Evolutionary conservation across 2,113 vertebrate species (phyloP), one percentile per base, ranked within the genome.

Genomic region (Jacana jacana): DNA sequence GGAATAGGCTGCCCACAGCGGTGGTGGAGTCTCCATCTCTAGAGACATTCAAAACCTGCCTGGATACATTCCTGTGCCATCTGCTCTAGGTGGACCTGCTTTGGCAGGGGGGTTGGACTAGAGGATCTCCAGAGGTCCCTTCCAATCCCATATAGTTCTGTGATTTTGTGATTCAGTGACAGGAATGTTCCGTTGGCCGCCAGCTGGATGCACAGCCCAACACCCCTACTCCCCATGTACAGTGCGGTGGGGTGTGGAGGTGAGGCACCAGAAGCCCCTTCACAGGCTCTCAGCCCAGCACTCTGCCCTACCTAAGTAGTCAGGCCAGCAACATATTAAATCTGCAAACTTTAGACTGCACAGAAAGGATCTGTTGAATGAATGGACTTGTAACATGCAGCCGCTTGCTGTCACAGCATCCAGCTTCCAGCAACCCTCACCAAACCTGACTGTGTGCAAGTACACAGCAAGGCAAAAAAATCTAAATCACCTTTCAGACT

Each of bases 201-300:
- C 12, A 6, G 22, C 15, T 27, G 11, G 19, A 6, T 18, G 20
- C 10, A 5, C 1, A 7, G 40, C n/a, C 63, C 7, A 3, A 9
- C 3, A 4, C 17, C 54, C 65, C n/a, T 28, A 31, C 5, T 80
- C 5, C 18, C 51, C 31, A 51, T n/a, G n/a, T 19, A 65, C 40
- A 46, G 64, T 3, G 15, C 12, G 28, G 13, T 5, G 18, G 81
- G 11, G 30, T 0, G 0, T 1, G 3, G 46, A 46, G n/a, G 14
- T 1, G 2, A 19, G 9, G 39, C 18, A 8, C 11, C 27, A 31
- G 31, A 94, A 95, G 44, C 15, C 24, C 23, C 23, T 66, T 6
- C 6, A 3, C 25, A 40, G 20, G 11, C 13, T 11, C 6, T 87
- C 73, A 82, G 19, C 19, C 23, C 11, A 2, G 42, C 0, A 1